A percentile compares a stretch with the other conserved stretches of the same genome.
phyloP scores from a whole-genome alignment of 2,797 vertebrate genomes.

The Centropyge bicolor region DNA sequence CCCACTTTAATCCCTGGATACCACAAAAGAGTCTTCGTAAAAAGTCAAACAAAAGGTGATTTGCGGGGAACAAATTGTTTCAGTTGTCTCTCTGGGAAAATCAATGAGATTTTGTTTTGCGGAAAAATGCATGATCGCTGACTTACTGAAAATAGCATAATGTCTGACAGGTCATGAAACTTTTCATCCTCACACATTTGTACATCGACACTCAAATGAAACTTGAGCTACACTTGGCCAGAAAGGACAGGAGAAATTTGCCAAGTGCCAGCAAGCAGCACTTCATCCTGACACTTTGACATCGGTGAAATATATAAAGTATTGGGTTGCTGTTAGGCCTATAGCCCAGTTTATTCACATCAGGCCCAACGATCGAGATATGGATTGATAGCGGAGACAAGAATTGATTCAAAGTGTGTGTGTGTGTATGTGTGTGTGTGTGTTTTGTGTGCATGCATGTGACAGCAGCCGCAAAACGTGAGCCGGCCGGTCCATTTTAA shows the following conservation, averaged over 20 bases:
- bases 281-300: constrained; percentile 82
- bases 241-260: constrained; percentile 67
- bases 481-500: constrained; percentile 76
- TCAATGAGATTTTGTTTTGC: constrained; percentile 44
- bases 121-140: constrained; percentile 45
- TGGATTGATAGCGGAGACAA: constrained; percentile 88
- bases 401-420: constrained; percentile 81
- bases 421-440: constrained; percentile 36
- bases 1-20: background rate
- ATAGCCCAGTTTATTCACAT: constrained; percentile 83
- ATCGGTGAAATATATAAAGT: constrained; percentile 79
- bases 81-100: constrained; percentile 35
- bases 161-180: constrained; percentile 62
- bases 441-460: constrained; percentile 40
- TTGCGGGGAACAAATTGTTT: constrained; percentile 50
- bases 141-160: constrained; percentile 66
- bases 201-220: constrained; percentile 73
- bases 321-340: constrained; percentile 80
- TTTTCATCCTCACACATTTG: constrained; percentile 72
- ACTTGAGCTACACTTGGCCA: constrained; percentile 70
- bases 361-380: constrained; percentile 79
- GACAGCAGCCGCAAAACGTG: constrained; percentile 66
- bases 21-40: constrained; percentile 29
- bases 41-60: constrained; percentile 33
- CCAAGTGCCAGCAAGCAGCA: constrained; percentile 75